Evolutionary conservation across 1,140 invertebrate genomes (phyloP).

Genomic region (Lycorma delicatula): DNA sequence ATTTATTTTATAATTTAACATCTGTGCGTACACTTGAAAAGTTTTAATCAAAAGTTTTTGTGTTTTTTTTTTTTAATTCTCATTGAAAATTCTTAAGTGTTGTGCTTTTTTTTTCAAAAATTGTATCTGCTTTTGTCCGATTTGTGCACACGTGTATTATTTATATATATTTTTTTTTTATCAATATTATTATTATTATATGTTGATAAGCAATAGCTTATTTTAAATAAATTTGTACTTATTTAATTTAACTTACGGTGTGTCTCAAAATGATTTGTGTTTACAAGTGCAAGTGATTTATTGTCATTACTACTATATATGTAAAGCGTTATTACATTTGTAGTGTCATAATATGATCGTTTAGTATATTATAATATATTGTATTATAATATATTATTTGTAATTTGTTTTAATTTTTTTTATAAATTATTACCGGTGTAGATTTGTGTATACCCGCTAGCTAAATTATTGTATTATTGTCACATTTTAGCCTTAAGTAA

Average conservation of each 20-base stretch:
- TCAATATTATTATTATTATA: not conserved
- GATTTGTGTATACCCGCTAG: not conserved
- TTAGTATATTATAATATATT: no score
- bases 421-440: not conserved
- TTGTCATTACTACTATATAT: not conserved
- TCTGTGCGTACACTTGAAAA: no score
- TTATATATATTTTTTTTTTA: not conserved
- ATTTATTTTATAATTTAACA: no score
- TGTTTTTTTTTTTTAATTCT: no score
- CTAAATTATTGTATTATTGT: not conserved
- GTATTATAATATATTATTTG: no score
- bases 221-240: not conserved
- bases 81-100: no score
- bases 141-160: not conserved
- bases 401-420: constrained; percentile 1
- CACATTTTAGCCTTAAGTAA: constrained; percentile 2
- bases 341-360: no score
- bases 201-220: not conserved
- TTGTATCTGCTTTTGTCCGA: not conserved
- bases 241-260: not conserved
- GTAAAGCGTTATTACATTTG: constrained; percentile 5
- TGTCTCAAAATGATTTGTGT: not conserved
- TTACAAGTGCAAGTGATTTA: not conserved
- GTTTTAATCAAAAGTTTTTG: no score
- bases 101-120: no score